A percentile compares a stretch with the other conserved stretches of the same genome.
Evolutionary conservation across 37 sponge, comb jelly and placozoan genomes (phyloP).

Genomic region (Geodia barretti): DNA sequence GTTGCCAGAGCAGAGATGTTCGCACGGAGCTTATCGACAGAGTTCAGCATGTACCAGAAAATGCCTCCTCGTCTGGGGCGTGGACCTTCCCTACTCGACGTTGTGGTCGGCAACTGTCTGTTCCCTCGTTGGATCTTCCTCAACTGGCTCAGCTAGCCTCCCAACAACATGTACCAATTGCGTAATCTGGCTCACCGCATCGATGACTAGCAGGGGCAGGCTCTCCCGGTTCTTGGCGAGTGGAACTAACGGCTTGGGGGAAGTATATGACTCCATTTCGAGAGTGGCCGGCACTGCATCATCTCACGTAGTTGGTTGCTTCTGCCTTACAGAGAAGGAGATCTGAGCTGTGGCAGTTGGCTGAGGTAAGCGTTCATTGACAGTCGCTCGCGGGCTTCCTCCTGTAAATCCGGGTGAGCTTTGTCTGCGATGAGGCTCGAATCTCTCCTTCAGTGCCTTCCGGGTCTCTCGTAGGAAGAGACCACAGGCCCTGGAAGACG

Average conservation of each 20-base stretch:
- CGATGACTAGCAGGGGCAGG: neutral
- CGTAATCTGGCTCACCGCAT: neutral
- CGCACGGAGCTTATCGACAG: conserved; percentile 17
- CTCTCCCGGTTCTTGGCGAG: too few relatives aligned
- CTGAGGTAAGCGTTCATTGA: conserved; percentile 16
- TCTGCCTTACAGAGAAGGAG: conserved; percentile 42
- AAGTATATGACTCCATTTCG: conserved; percentile 46
- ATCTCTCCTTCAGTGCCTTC: too few relatives aligned
- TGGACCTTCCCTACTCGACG: too few relatives aligned
- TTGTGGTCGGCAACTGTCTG: neutral
- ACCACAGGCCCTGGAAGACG: too few relatives aligned
- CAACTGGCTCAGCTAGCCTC: conserved; percentile 15
- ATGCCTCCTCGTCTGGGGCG: too few relatives aligned
- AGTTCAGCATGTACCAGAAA: conserved; percentile 18
- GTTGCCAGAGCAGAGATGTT: conserved; percentile 9
- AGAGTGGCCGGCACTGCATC: conserved; percentile 48
- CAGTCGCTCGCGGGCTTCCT: conserved; percentile 27
- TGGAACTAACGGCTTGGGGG: too few relatives aligned
- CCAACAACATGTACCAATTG: neutral
- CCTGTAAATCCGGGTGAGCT: too few relatives aligned
- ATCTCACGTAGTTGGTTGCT: conserved; percentile 29
- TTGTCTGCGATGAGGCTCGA: too few relatives aligned
- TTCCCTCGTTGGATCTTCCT: conserved; percentile 3
- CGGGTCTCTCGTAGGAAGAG: too few relatives aligned
- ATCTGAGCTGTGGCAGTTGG: conserved; percentile 21